phyloP scores from a whole-genome alignment of 2,113 vertebrate species.

The Spheniscus mendiculus region DNA sequence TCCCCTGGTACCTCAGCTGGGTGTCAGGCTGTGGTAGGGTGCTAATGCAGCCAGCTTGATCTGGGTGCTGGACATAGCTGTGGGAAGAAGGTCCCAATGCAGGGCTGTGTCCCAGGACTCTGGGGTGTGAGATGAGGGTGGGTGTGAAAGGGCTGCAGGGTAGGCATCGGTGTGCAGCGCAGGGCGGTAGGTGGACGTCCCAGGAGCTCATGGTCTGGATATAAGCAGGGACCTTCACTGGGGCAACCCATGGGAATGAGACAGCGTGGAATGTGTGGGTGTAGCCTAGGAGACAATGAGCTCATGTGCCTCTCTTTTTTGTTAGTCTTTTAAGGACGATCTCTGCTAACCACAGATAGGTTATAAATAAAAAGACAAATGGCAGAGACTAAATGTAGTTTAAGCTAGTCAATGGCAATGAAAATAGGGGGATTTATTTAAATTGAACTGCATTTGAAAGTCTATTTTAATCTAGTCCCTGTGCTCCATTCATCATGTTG shows the following conservation, averaged over 20 bases:
- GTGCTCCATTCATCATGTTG: background rate
- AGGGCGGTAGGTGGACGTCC: background rate
- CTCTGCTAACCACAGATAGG: background rate
- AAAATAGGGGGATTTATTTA: background rate
- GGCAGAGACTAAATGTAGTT: background rate
- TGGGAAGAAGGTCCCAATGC: background rate
- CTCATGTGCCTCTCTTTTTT: background rate
- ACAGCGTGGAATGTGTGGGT: background rate
- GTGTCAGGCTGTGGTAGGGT: background rate
- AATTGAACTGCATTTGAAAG: background rate
- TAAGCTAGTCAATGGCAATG: background rate
- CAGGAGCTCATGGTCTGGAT: background rate
- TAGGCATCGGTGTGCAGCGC: rapidly evolving
- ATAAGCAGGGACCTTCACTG: background rate
- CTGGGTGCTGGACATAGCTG: background rate
- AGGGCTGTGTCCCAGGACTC: background rate
- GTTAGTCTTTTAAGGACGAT: background rate
- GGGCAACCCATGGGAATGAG: background rate
- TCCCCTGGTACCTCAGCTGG: background rate
- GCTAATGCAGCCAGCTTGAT: background rate
- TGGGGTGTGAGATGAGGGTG: background rate
- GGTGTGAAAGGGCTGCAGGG: background rate
- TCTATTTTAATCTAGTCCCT: background rate
- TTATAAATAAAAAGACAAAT: background rate
- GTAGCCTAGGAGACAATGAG: background rate